Evolutionary conservation across 2,797 vertebrate species (phyloP).

Genomic region (Hozukius guyotensis): DNA sequence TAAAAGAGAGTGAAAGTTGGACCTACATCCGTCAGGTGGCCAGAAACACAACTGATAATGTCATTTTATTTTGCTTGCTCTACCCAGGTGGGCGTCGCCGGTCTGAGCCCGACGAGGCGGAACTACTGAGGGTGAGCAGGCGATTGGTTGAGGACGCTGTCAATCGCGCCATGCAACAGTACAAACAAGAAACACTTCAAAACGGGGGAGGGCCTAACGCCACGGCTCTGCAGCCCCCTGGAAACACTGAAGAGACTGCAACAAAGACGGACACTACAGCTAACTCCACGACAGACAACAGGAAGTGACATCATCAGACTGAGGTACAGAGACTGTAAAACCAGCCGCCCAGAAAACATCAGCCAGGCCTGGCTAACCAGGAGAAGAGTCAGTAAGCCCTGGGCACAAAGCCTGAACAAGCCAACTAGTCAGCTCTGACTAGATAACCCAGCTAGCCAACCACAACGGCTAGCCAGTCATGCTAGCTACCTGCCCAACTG

Average conservation of each 20-base stretch:
- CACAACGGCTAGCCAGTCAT: conserved; percentile 14
- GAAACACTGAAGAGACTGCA: conserved; percentile 67
- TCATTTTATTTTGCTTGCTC: conserved; percentile 3
- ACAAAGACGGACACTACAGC: conserved; percentile 71
- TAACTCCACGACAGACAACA: conserved; percentile 58
- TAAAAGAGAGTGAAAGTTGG: not conserved
- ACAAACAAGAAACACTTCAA: conserved; percentile 94
- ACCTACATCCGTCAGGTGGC: not conserved
- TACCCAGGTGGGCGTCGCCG: conserved; percentile 90
- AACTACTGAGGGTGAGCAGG: conserved; percentile 94
- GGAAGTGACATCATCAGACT: conserved; percentile 69
- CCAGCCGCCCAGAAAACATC: conserved; percentile 44
- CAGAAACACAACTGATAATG: not conserved
- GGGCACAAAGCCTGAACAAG: conserved; percentile 49
- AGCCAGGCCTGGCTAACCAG: conserved; percentile 35
- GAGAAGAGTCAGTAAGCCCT: conserved; percentile 36
- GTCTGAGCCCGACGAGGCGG: conserved; percentile 92
- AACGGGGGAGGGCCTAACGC: conserved; percentile 84
- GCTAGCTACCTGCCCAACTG: conserved; percentile 43
- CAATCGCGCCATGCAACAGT: conserved; percentile 94
- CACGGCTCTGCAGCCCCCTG: conserved; percentile 77
- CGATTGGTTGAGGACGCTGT: conserved; percentile 95
- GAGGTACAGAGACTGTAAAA: conserved; percentile 43
- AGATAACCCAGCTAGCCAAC: conserved; percentile 37
- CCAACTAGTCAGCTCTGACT: conserved; percentile 52